Base-by-base conservation (phyloP, 2,797 vertebrate species). In the Schizothorax lantsangensis region DNA sequence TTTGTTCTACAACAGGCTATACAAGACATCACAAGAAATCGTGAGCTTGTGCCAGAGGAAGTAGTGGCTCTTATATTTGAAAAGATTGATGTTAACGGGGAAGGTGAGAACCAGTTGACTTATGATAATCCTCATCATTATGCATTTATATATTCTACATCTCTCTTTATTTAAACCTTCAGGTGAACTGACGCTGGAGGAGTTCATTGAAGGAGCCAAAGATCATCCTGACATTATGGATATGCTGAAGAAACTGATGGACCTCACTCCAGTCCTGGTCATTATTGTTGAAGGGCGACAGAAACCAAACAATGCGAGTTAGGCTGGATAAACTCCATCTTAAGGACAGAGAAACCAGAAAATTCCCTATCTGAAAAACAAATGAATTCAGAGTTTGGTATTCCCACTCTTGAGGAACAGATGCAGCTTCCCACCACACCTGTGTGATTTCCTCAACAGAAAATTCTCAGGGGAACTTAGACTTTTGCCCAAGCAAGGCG, bases 131-230 rank as follows among this genome's bases (percentile, higher is more conserved):
- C 43, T 75, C 38, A 64, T 64, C 6, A 15, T 8, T 30, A 15
- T 54, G 2, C 10, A 17, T n/a, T 45, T 10, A 26, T n/a, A 21
- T 74, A 9, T 47, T 64, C 54, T 49, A 2, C 12, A 40, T 59
- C 69, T 47, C 64, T 6, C 33, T 79, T 14, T 26, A 23, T 30
- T 77, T 30, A 62, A 36, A 79, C 86, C 12, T 19, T 59, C 90
- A 96, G 95, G 95, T 89, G 95, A 96, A 91, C 0, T 95, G 91
- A 96, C 95, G 7, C 86, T 95, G 69, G 95, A 95, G 90, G 95
- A 95, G 92, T 96, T 96, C 89, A 96, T 95, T 0, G 93, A 95
- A 0, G 95, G 95, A 64, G 94, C 95, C 62, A 95, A 87, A 89
- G 91, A 87, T 40, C 95, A 96, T 0, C 72, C 91, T 0, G 95